Evolutionary conservation across 2,797 vertebrate species (phyloP), one percentile per base, ranked within the genome.

Genomic region (Chromis chromis): DNA sequence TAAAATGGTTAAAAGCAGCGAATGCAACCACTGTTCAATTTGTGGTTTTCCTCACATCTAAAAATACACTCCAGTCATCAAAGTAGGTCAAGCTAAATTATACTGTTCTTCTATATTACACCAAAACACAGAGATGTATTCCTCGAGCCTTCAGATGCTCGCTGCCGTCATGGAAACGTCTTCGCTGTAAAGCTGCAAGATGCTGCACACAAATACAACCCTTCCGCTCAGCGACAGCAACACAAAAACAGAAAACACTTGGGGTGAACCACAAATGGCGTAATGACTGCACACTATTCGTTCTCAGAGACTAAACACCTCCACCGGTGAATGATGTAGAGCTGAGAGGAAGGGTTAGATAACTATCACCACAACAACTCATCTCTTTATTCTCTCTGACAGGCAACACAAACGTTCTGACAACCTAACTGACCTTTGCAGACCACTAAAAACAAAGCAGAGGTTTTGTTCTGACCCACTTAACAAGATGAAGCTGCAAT

Each of bases 261-360:
- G 2, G 46, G 77, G 33, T 49, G 57, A 88, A 87, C 87, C 83
- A 84, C 88, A 83, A 79, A 62, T 70, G 46, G 11, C 55, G 58
- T 74, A 81, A 81, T 78, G 74, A 64, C 55, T 64, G 54, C 67
- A 70, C 14, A 28, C n/a, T 52, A 53, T 33, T 66, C 68, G 46
- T 44, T 70, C 75, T 42, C 48, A 57, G 21, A 71, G 33, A 48
- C 69, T 65, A 70, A 49, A 33, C 27, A 64, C 60, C 40, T 42
- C 59, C 9, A 36, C 27, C 49, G 31, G 72, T 50, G 33, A 16
- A 22, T 54, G 65, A 59, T 3, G 50, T 39, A 50, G 4, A 61
- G 11, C 21, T 40, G 16, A 7, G 39, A 39, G 58, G 63, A 60
- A 75, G 56, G 25, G 65, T 53, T 17, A 69, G 58, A 28, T 0